Evolutionary conservation across 2,888 invertebrate species (phyloP), one percentile per base, ranked within the genome.

Genomic region (Monochamus alternatus): DNA sequence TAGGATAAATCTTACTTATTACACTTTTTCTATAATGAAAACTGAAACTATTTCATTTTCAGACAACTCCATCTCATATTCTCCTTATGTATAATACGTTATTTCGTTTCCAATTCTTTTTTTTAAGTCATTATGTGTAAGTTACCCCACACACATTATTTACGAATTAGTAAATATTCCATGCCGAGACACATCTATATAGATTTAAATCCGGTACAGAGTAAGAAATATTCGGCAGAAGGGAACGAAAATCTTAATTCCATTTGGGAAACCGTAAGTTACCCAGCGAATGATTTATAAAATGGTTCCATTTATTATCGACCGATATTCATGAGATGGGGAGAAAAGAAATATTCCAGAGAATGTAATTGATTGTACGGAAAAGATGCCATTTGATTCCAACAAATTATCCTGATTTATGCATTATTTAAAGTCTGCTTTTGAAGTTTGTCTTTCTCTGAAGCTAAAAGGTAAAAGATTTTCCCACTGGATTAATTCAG

Each of bases 351-450:
- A 84, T 85, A 83, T 82, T 81, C 80, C 80, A 78, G 78, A 73
- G 82, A 79, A 81, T 80, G 83, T 86, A 87, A 87, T 87, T 87
- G 86, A 86, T 86, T 86, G 86, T 86, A 85, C 82, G 82, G 83
- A 82, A 83, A 84, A 82, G 82, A 85, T 83, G 84, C 82, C 84
- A 81, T 86, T 85, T 85, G 85, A 85, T 86, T 86, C 83, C 80
- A 81, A 80, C 83, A 84, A 86, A 86, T 86, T 86, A 85, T 83
- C 82, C 81, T 81, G 84, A 85, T 85, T 85, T 85, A 85, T 84
- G 83, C 80, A 80, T 83, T 77, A 78, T 79, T 81, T 79, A 78
- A 69, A 78, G 70, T 80, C 80, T 80, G 78, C 76, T 73, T 72
- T 75, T 79, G 79, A 81, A 79, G 77, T 79, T 78, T 77, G 65